Evolutionary conservation across 23 tunicate species (phyloP).

Genomic region (Botrylloides violaceus): DNA sequence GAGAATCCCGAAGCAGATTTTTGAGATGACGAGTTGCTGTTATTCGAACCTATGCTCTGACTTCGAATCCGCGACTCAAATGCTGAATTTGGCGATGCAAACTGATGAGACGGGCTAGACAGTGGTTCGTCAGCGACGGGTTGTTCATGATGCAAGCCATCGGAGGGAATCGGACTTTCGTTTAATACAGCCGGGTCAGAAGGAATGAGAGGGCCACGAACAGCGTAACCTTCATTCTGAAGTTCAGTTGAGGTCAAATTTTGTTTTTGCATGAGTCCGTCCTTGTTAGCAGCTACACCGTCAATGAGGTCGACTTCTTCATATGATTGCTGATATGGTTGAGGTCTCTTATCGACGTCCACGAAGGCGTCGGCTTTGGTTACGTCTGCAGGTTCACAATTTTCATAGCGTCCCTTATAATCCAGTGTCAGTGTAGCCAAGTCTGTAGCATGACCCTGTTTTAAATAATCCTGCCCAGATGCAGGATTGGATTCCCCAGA

Average conservation of each 20-base stretch:
- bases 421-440: not conserved
- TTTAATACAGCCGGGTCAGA: not conserved
- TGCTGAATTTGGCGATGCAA: conserved; percentile 15
- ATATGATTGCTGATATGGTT: too few relatives aligned
- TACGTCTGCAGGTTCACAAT: too few relatives aligned
- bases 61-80: conserved; percentile 23
- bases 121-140: not conserved
- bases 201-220: not conserved
- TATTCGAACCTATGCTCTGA: conserved; percentile 25
- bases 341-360: too few relatives aligned
- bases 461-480: too few relatives aligned
- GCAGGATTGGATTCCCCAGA: too few relatives aligned
- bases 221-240: not conserved
- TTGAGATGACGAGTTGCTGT: conserved; percentile 22
- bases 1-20: conserved; percentile 16
- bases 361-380: too few relatives aligned
- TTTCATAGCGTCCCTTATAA: not conserved
- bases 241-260: not conserved
- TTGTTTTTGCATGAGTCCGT: too few relatives aligned
- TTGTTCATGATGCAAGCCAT: conserved; percentile 6
- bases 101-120: not conserved
- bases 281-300: too few relatives aligned
- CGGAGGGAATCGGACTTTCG: conserved; percentile 21
- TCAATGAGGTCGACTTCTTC: too few relatives aligned
- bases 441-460: not conserved